Percentiles rank a stretch among this genome's conserved stretches.
These are phyloP conservation scores for Tragelaphus strepsiceros DNA, from an alignment of 2,113 vertebrate genomes.

Conservation along the genomic window DNA sequence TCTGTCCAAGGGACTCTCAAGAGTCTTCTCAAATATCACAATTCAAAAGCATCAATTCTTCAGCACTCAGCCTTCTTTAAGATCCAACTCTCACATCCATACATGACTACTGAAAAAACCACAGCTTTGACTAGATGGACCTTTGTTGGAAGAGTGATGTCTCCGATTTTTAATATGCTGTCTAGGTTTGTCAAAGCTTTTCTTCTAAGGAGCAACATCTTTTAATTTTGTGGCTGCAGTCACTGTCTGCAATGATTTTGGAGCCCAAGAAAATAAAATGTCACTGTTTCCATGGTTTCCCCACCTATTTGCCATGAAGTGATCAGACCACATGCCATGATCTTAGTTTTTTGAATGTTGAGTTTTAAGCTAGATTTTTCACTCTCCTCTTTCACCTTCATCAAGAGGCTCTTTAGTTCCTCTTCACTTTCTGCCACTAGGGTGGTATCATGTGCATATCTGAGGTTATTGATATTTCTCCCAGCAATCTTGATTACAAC, in stretches of 20 bases:
- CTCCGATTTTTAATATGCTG: accelerated
- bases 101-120: not conserved
- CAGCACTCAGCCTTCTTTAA: not conserved
- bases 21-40: not conserved
- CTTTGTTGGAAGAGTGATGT: not conserved
- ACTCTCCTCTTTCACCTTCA: not conserved
- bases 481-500: not conserved
- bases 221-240: not conserved
- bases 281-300: not conserved
- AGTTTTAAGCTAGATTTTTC: not conserved
- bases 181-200: not conserved
- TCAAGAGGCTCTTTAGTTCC: not conserved
- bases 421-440: not conserved
- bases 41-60: not conserved
- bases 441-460: not conserved
- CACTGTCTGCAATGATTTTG: not conserved
- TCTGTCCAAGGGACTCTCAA: not conserved
- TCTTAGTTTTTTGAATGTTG: not conserved
- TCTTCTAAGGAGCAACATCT: not conserved
- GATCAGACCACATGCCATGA: not conserved
- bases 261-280: not conserved
- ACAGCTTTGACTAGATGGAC: not conserved
- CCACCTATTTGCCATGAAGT: not conserved
- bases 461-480: not conserved
- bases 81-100: not conserved